phyloP scores from a whole-genome alignment of 2,113 vertebrate genomes.

The Pachypanchax playfairii region DNA sequence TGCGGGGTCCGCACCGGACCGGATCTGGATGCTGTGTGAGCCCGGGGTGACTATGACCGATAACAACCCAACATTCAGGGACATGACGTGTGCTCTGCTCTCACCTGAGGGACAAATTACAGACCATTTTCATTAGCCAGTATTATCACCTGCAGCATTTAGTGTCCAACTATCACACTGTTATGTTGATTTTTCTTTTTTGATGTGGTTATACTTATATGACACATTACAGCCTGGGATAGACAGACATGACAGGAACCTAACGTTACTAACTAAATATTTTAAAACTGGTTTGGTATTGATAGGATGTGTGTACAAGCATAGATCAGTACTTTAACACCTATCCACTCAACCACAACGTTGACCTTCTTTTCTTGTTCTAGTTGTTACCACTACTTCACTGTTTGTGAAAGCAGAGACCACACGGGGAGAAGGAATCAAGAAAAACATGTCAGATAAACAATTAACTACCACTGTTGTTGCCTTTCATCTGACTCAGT shows the following conservation, averaged over 20 bases:
- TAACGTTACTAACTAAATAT: no score
- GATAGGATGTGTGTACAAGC: no score
- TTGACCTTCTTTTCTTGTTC: constrained; percentile 18
- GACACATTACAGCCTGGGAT: no score
- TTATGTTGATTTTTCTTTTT: not conserved
- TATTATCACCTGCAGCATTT: not conserved
- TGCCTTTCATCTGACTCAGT: constrained; percentile 49
- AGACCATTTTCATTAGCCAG: not conserved
- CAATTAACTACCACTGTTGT: constrained; percentile 42
- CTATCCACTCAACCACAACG: constrained; percentile 19
- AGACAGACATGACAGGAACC: no score
- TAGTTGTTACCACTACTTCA: constrained; percentile 72
- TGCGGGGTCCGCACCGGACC: no score
- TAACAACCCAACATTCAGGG: not conserved
- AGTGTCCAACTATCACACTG: not conserved
- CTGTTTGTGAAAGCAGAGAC: constrained; percentile 61
- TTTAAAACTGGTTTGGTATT: no score
- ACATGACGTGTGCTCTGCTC: no score
- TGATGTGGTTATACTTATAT: no score
- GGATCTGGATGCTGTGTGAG: no score
- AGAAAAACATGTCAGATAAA: constrained; percentile 64
- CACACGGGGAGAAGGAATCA: constrained; percentile 68
- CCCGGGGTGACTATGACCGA: not conserved
- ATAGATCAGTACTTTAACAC: constrained; percentile 7
- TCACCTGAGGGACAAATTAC: not conserved